Conservation (phyloP, 2,797 vertebrate genomes). For the Lateolabrax maculatus region DNA sequence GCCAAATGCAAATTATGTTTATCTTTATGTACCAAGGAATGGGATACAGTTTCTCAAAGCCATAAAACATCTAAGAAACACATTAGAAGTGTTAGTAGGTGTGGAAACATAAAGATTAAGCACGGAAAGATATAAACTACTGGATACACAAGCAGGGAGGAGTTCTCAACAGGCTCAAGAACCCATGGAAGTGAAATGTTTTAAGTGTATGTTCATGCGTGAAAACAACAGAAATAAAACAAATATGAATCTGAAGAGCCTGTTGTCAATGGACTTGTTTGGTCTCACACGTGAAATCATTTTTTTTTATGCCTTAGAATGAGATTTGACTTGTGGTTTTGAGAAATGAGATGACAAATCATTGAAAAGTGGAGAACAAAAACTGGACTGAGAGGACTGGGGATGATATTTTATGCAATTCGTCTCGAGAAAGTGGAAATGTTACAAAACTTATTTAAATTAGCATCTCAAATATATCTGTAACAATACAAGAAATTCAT, state of each 20-base stretch:
- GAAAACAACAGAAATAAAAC: conserved; percentile 59
- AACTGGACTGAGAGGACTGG: conserved; percentile 53
- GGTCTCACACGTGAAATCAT: conserved; percentile 44
- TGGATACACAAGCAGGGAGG: conserved; percentile 28
- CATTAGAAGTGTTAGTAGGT: conserved; percentile 37
- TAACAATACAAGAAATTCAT: conserved; percentile 12
- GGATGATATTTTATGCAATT: conserved; percentile 41
- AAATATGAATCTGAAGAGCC: conserved; percentile 69
- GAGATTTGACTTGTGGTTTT: conserved; percentile 58
- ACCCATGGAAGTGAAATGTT: conserved; percentile 41
- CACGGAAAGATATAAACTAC: neutral
- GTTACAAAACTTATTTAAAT: neutral
- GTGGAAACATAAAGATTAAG: conserved; percentile 32
- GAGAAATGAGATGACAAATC: conserved; percentile 80
- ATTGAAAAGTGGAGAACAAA: conserved; percentile 71
- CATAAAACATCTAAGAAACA: conserved; percentile 29
- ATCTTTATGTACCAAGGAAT: neutral
- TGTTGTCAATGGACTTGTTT: conserved; percentile 88
- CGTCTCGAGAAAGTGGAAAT: too few species aligned
- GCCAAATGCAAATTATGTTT: neutral
- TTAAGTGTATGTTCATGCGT: conserved; percentile 72
- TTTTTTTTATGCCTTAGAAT: conserved; percentile 52
- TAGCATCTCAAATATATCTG: conserved; percentile 13
- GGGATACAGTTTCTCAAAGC: conserved; percentile 64
- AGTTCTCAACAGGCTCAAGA: conserved; percentile 50